Base-by-base conservation (phyloP, 2,113 vertebrate species). In the Pogonocichla stellata region DNA sequence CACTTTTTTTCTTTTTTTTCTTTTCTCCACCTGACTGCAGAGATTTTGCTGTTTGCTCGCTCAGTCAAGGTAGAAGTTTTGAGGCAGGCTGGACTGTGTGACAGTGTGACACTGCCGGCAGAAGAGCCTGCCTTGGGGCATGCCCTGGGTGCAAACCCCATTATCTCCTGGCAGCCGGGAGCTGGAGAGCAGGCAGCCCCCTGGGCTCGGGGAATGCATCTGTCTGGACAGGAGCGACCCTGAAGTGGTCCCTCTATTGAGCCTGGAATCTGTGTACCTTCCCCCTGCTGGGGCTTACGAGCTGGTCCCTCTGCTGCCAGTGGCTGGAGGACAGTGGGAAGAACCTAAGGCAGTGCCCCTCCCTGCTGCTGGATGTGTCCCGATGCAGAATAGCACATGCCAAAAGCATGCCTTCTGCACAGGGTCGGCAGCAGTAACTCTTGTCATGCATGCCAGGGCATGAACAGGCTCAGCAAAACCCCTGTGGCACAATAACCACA, bases 221-320 rank as follows among this genome's bases (percentile, higher is more conserved):
- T 6, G 0, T 12, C 14, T 1, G 0, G 26, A 62, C 0, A 4
- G 47, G 14, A 58, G 47, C 1, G 1, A 18, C 6, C 31, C 57
- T 50, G 12, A 67, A 19, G 16, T 7, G 13, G 20, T 24, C 26
- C 12, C 19, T 88, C 56, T 2, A 1, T 65, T 3, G 10, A 87
- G 11, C 38, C 19, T 3, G 0, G 12, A 42, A 13, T 38, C 28
- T 0, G 0, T 22, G 18, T 31, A n/a, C 34, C 22, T 85, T 64
- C 62, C 64, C 64, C 33, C 42, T 29, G 50, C n/a, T 2, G 5
- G 25, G 11, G 14, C 22, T 78, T 64, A 19, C 0, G 0, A 53
- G 45, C 72, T 56, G 33, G 12, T 8, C 19, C 34, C 29, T 19
- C 17, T 1, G 1, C 54, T 3, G 7, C 45, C 0, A 0, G 6